Evolutionary conservation across 2,113 vertebrate species (phyloP).

Genomic region (Corythaeola cristata): DNA sequence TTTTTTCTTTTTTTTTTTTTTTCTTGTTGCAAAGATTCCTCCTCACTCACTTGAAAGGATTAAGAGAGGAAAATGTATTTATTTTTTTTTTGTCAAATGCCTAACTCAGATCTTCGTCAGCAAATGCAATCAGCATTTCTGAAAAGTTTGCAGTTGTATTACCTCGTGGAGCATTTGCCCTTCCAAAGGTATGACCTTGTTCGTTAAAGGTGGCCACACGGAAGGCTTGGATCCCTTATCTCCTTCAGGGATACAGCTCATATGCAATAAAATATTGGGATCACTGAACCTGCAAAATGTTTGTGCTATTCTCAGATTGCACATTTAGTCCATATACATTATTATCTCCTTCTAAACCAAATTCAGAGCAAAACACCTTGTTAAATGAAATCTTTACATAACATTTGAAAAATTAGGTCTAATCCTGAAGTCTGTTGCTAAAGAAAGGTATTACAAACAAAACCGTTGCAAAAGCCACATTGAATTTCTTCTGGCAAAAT

Average conservation of each 20-base stretch:
- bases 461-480: background rate
- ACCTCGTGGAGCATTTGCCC: background rate
- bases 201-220: background rate
- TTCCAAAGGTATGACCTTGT: background rate
- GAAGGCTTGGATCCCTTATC: background rate
- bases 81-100: background rate
- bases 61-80: background rate
- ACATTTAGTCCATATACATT: background rate
- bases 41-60: slow-evolving; percentile 24
- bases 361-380: background rate
- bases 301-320: background rate
- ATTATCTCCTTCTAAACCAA: background rate
- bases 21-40: background rate
- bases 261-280: background rate
- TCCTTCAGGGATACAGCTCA: background rate
- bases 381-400: background rate
- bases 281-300: background rate
- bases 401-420: background rate
- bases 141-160: background rate
- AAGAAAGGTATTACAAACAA: background rate
- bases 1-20: background rate
- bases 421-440: background rate
- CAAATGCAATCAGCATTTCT: background rate
- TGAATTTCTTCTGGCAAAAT: background rate
- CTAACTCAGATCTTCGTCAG: background rate